phyloP scores from a whole-genome alignment of 2,797 vertebrate genomes.

The Acridotheres tristis region DNA sequence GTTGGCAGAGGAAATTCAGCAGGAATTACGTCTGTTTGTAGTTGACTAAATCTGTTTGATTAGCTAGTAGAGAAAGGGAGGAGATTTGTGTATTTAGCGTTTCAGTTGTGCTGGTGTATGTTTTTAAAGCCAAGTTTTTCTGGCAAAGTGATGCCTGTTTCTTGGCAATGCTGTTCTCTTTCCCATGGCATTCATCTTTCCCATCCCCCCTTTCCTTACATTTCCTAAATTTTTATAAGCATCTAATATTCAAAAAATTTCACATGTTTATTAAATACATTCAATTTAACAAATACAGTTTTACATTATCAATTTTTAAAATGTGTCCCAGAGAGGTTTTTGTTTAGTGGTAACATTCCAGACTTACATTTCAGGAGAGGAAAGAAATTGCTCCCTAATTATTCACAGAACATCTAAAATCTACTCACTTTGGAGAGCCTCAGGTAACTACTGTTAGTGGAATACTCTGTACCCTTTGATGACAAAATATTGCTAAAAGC shows the following conservation, averaged over 20 bases:
- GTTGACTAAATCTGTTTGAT: neutral
- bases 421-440: neutral
- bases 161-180: neutral
- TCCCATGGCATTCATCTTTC: neutral
- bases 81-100: neutral
- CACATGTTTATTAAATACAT: neutral
- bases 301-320: neutral
- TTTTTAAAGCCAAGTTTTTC: conserved; percentile 17
- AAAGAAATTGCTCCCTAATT: neutral
- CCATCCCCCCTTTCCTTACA: neutral
- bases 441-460: neutral
- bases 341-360: neutral
- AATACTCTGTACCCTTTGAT: neutral
- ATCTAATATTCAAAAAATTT: neutral
- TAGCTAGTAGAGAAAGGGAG: neutral
- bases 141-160: neutral
- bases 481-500: conserved; percentile 10
- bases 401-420: neutral
- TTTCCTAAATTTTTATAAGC: neutral
- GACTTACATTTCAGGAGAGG: neutral
- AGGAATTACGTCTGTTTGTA: neutral
- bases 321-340: neutral
- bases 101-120: neutral
- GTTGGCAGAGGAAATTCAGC: neutral
- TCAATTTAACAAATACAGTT: neutral